A percentile compares a stretch with the other conserved stretches of the same genome.
Evolutionary conservation across 2,888 invertebrate species (phyloP).

Genomic region (Agrochola macilenta): DNA sequence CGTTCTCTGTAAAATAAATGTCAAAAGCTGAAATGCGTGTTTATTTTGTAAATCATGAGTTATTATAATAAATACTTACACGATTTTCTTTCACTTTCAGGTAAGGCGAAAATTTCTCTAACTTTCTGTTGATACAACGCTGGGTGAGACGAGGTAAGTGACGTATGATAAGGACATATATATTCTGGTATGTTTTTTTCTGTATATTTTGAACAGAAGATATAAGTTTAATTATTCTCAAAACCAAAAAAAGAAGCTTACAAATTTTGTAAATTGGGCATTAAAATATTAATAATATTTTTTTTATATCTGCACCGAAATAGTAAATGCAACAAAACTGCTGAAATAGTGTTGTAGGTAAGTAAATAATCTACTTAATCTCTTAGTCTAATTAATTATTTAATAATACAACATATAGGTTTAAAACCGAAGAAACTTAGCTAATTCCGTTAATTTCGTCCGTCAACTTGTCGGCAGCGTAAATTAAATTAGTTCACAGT

Average conservation of each 20-base stretch:
- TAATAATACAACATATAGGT: slow-evolving; percentile 1
- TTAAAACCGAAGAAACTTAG: slow-evolving; percentile 42
- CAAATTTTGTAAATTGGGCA: background rate
- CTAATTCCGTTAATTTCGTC: slow-evolving; percentile 63
- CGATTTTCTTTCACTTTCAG: slow-evolving; percentile 51
- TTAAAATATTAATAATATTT: no score
- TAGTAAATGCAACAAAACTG: background rate
- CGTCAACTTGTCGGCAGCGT: slow-evolving; percentile 66
- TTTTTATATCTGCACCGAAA: no score
- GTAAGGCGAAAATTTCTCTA: slow-evolving; percentile 44
- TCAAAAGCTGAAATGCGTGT: slow-evolving; percentile 42
- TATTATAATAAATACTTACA: slow-evolving; percentile 25
- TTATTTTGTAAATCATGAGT: slow-evolving; percentile 31
- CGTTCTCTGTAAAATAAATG: slow-evolving; percentile 36
- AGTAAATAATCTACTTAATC: background rate
- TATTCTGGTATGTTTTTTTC: no score
- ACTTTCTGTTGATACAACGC: background rate
- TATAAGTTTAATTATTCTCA: background rate
- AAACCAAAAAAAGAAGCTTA: background rate
- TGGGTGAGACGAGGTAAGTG: slow-evolving; percentile 32
- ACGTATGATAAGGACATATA: background rate
- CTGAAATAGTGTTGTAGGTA: background rate
- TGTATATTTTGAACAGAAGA: background rate
- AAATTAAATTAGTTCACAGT: slow-evolving; percentile 65
- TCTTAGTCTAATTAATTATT: no score